Percentiles rank a stretch among this genome's conserved stretches.
Conservation (phyloP, 2,797 vertebrate genomes). For the Petrocephalus schoutedeni region DNA sequence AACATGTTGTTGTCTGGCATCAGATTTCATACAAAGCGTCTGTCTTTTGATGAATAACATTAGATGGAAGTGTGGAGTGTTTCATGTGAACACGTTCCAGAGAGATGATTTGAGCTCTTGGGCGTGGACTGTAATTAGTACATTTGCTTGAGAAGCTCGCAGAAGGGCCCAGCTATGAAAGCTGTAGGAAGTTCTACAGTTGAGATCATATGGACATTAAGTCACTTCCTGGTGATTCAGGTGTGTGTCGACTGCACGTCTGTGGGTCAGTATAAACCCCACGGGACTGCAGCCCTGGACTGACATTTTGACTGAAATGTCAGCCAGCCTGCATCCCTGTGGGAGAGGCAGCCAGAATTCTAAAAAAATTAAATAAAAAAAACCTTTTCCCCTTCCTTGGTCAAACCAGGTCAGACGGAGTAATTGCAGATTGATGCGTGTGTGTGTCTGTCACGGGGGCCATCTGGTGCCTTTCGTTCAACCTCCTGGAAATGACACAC, state of each 20-base stretch:
- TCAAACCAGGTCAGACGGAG: conserved; percentile 56
- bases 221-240: neutral
- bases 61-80: neutral
- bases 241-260: neutral
- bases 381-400: conserved; percentile 32
- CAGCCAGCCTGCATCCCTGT: neutral
- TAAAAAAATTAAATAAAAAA: neutral
- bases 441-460: neutral
- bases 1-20: neutral
- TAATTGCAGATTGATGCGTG: conserved; percentile 62
- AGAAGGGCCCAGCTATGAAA: neutral
- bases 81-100: neutral
- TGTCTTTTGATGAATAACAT: neutral
- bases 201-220: neutral
- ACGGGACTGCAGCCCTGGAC: neutral
- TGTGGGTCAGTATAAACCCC: neutral
- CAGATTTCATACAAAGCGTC: neutral
- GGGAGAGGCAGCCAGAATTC: neutral
- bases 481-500: neutral
- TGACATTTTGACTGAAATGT: conserved; percentile 18
- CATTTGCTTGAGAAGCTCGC: neutral
- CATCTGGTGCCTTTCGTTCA: neutral
- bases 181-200: neutral
- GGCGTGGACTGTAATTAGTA: neutral
- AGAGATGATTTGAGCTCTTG: neutral